Percentiles rank a stretch among this genome's conserved stretches.
These are phyloP conservation scores for Rhynchophorus ferrugineus DNA, from an alignment of 1,140 invertebrate genomes.

Conservation along the genomic window DNA sequence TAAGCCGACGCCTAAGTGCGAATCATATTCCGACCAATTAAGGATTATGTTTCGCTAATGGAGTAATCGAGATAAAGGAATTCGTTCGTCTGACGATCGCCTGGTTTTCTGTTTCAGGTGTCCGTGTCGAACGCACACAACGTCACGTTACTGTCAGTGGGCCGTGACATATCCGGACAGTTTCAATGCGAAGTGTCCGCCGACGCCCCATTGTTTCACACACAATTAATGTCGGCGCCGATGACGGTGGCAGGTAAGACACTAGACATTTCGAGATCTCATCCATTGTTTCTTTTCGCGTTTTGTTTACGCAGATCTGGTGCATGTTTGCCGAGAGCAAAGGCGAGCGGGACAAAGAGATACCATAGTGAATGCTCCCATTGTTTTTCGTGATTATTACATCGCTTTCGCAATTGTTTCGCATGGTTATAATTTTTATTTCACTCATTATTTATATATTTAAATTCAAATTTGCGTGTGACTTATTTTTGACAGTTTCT, in stretches of 20 bases:
- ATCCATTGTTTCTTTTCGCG: no score
- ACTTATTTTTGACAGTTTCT: no score
- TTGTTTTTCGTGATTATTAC: no score
- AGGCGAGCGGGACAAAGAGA: not conserved
- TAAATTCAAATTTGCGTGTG: no score
- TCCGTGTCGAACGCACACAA: slow-evolving; percentile 47
- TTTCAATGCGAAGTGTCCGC: slow-evolving; percentile 73
- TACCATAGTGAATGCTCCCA: no score
- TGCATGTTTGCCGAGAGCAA: not conserved
- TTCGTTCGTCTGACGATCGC: no score
- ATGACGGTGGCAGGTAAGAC: slow-evolving; percentile 61
- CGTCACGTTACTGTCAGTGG: slow-evolving; percentile 49
- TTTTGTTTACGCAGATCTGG: no score
- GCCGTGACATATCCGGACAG: slow-evolving; percentile 53
- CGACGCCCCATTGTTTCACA: slow-evolving; percentile 63
- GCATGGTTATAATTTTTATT: no score
- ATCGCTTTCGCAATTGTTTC: no score
- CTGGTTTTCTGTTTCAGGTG: slow-evolving; percentile 42
- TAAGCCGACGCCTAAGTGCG: no score
- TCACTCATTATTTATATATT: no score
- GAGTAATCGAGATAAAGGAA: not conserved
- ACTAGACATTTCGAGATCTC: no score
- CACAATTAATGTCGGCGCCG: slow-evolving; percentile 50
- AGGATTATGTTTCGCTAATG: not conserved
- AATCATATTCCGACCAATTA: not conserved